Base-by-base conservation (phyloP, 2,888 invertebrate genomes). In the Tolmerus cingulatus region DNA sequence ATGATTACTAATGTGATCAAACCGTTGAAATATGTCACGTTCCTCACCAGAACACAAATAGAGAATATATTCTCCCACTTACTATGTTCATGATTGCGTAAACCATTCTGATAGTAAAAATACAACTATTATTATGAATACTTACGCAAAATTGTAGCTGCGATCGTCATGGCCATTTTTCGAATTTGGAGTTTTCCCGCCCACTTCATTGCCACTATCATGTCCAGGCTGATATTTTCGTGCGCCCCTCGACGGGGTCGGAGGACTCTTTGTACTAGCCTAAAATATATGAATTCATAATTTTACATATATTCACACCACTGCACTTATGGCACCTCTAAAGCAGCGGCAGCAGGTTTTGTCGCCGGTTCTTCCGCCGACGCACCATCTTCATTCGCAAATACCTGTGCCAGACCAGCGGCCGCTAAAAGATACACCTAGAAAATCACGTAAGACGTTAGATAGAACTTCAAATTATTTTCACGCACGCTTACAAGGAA, bases 111-210 rank as follows among this genome's bases (percentile, higher is more conserved):
- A n/a, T 51, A 51, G 4, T 19, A n/a, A 51, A 51, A 51, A n/a
- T n/a, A n/a, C 1, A 51, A n/a, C n/a, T 51, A 51, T n/a, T 51
- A 51, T 51, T 74, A 74, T 27, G 7, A 79, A 27, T 66, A 74
- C 85, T 85, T 43, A 85, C 85, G 74, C 74, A 85, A 74, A 85
- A 46, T 85, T 74, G 23, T 85, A 85, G 46, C 74, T 74, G 40
- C 19, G 74, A 16, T 27, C n/a, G 1, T 57, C 82, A 57, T 57
- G 66, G 27, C 37, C 40, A 30, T 19, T n/a, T 30, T 82, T 66
- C 23, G 34, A 12, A 1, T 57, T 37, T 30, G 5, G 40, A 3
- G 1, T 37, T 30, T 66, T 82, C 23, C 19, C 37, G 9, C 34
- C 57, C 19, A 82, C 23, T 19, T 82, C 82, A 37, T 82, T 82